Evolutionary conservation across 2,797 vertebrate species (phyloP).

Genomic region (Orientallactaga sibirica): DNA sequence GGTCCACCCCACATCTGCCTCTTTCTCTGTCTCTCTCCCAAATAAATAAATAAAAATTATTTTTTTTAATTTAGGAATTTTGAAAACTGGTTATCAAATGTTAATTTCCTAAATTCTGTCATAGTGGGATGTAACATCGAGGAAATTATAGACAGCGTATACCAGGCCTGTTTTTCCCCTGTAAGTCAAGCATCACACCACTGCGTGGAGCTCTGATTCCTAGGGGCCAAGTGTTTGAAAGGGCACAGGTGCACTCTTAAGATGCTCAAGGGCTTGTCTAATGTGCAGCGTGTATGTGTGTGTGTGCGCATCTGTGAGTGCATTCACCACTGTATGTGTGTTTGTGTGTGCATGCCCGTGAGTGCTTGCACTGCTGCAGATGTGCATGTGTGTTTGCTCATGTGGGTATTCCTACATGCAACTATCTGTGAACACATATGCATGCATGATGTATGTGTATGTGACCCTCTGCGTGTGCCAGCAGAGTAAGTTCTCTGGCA

Average conservation of each 20-base stretch:
- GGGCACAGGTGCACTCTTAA: background rate
- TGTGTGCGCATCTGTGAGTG: too few species aligned
- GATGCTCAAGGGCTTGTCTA: background rate
- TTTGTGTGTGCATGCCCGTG: background rate
- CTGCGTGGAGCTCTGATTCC: background rate
- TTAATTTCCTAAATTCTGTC: background rate
- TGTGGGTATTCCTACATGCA: background rate
- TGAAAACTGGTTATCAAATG: background rate
- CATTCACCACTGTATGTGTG: background rate
- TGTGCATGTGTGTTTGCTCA: background rate
- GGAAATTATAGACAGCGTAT: background rate
- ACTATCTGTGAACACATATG: background rate
- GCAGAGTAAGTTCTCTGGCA: background rate
- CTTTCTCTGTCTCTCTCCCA: too few species aligned
- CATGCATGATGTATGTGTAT: background rate
- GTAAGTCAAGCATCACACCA: background rate
- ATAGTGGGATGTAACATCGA: background rate
- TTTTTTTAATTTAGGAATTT: background rate
- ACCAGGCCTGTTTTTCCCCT: background rate
- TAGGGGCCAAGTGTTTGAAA: background rate
- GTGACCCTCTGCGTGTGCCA: background rate
- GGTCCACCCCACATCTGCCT: rapidly evolving
- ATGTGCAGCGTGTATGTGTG: too few species aligned
- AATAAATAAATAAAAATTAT: too few species aligned
- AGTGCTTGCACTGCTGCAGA: too few species aligned